These are phyloP conservation scores for Epinephelus moara DNA, from an alignment of 2,113 vertebrate genomes.

Conservation along the genomic window DNA sequence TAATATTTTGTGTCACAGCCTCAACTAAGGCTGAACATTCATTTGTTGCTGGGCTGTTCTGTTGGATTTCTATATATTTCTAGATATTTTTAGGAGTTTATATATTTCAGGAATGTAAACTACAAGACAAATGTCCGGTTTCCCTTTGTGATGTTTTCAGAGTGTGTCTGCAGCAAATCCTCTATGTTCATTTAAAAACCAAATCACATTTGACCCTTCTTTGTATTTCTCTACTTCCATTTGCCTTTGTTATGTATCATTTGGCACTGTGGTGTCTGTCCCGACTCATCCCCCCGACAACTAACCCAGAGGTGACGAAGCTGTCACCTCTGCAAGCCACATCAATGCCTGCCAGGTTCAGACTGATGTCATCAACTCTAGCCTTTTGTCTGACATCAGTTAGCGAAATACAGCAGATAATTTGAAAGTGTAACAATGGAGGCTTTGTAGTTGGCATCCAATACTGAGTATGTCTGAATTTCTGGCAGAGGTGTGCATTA, in stretches of 20 bases:
- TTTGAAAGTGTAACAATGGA: slow-evolving; percentile 1
- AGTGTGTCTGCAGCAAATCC: not conserved
- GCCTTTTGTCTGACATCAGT: slow-evolving; percentile 45
- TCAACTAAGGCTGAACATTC: not conserved
- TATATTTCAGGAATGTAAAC: not conserved
- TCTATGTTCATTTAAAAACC: not conserved
- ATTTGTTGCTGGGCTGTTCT: not conserved
- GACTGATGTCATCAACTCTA: not conserved
- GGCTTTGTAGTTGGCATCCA: not conserved
- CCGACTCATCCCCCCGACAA: not conserved
- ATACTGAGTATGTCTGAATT: not conserved
- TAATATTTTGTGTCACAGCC: not conserved
- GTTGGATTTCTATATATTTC: not conserved
- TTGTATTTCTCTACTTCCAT: not conserved
- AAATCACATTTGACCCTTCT: not conserved
- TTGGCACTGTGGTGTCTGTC: not conserved
- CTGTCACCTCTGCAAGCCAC: not conserved
- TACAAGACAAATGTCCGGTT: not conserved
- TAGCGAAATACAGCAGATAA: slow-evolving; percentile 2
- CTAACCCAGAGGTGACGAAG: slow-evolving; percentile 21
- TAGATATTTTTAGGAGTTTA: not conserved
- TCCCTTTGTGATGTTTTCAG: not conserved
- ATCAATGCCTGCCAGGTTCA: not conserved
- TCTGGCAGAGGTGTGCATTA: not conserved
- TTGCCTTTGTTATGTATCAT: slow-evolving; percentile 33